A percentile compares a stretch with the other conserved stretches of the same genome.
These are phyloP conservation scores for Platycheirus rosarum DNA, from an alignment of 2,888 invertebrate genomes.

Conservation along the genomic window DNA sequence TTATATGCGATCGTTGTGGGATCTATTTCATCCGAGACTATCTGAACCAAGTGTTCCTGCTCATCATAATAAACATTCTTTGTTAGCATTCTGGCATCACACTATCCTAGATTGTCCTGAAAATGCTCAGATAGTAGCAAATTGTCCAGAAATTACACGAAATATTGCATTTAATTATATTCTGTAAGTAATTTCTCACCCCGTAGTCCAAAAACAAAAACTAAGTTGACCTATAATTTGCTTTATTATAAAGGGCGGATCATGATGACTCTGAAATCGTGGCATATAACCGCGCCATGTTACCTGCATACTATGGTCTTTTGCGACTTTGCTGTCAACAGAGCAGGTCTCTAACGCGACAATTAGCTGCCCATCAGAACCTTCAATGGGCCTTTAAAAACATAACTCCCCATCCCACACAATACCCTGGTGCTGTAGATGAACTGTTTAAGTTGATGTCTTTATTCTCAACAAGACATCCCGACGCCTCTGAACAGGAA, in stretches of 20 bases:
- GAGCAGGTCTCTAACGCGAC: slow-evolving; percentile 92
- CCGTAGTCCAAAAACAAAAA: no score
- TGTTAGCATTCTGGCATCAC: slow-evolving; percentile 96
- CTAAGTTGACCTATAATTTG: no score
- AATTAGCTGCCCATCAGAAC: slow-evolving; percentile 96
- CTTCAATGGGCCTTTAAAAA: slow-evolving; percentile 98
- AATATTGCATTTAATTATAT: slow-evolving; percentile 98
- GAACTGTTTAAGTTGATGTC: slow-evolving; percentile 95
- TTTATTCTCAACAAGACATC: slow-evolving; percentile 92
- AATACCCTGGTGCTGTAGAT: slow-evolving; percentile 96
- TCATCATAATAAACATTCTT: slow-evolving; percentile 96
- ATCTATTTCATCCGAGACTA: slow-evolving; percentile 95
- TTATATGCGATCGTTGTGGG: slow-evolving; percentile 95
- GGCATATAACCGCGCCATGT: slow-evolving; percentile 95
- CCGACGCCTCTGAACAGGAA: slow-evolving; percentile 90
- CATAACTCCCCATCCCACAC: slow-evolving; percentile 97
- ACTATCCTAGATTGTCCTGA: slow-evolving; percentile 96
- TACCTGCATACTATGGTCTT: slow-evolving; percentile 95
- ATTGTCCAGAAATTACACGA: slow-evolving; percentile 93
- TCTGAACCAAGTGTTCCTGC: slow-evolving; percentile 97
- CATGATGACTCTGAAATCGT: slow-evolving; percentile 98
- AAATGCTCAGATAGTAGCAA: slow-evolving; percentile 93
- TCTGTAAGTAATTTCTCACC: slow-evolving; percentile 86
- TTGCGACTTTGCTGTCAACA: slow-evolving; percentile 95
- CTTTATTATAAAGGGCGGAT: slow-evolving; percentile 88